Conservation (phyloP, 2,888 invertebrate species). For the Drosophila algonquin region DNA sequence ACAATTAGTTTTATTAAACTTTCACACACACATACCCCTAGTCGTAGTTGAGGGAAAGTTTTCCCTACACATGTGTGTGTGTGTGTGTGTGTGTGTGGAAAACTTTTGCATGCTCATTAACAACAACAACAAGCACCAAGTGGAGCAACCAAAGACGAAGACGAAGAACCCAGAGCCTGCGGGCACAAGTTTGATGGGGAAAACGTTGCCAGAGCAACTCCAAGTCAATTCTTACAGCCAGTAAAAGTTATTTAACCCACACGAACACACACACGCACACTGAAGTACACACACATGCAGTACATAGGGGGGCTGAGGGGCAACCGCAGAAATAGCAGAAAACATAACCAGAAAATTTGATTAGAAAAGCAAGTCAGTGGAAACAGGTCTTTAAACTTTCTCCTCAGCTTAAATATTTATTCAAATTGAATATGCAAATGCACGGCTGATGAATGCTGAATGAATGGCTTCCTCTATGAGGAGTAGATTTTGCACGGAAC, state of each 20-base stretch:
- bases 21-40: slow-evolving; percentile 38
- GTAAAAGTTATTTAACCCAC: slow-evolving; percentile 62
- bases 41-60: slow-evolving; percentile 47
- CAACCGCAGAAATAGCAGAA: slow-evolving; percentile 54
- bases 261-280: background rate
- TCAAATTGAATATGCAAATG: slow-evolving; percentile 15
- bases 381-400: slow-evolving; percentile 32
- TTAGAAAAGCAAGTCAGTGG: slow-evolving; percentile 47
- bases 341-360: slow-evolving; percentile 59
- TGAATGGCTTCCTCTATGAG: no score
- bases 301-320: background rate
- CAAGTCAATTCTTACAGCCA: slow-evolving; percentile 42
- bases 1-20: slow-evolving; percentile 84
- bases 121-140: slow-evolving; percentile 54
- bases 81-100: slow-evolving; percentile 33
- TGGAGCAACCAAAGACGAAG: background rate
- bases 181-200: slow-evolving; percentile 35
- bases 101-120: slow-evolving; percentile 77
- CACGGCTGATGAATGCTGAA: no score
- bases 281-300: background rate
- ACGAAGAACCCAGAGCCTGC: background rate
- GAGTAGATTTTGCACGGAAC: no score
- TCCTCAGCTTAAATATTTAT: slow-evolving; percentile 28
- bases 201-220: slow-evolving; percentile 34
- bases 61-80: background rate